These are phyloP conservation scores for Diphyllodes magnificus DNA, from an alignment of 2,113 vertebrate genomes.

Conservation along the genomic window DNA sequence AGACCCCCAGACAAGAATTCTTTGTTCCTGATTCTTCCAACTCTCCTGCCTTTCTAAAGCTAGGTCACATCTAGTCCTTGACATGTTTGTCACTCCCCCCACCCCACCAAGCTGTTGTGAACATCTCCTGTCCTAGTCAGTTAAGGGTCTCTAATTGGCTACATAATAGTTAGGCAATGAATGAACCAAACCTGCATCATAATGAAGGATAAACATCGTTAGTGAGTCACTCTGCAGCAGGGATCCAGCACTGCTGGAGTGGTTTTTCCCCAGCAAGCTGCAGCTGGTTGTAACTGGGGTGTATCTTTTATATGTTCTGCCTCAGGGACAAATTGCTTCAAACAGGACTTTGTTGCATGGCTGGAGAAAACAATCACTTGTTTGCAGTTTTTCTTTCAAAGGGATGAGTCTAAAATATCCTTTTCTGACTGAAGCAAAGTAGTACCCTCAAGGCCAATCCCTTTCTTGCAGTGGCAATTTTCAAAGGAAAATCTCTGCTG, in stretches of 20 bases:
- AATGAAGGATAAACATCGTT: conserved; percentile 16
- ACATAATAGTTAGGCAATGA: conserved; percentile 7
- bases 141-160: conserved; percentile 17
- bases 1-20: background rate
- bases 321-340: background rate
- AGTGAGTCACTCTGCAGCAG: conserved; percentile 38
- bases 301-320: conserved; percentile 24
- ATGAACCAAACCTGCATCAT: background rate
- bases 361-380: conserved; percentile 20
- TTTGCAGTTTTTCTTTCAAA: conserved; percentile 14
- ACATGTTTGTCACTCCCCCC: background rate
- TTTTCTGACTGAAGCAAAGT: background rate
- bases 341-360: background rate
- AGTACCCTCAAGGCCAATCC: background rate
- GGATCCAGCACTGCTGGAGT: background rate
- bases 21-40: background rate
- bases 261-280: conserved; percentile 33
- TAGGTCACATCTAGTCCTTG: background rate
- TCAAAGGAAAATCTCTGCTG: background rate
- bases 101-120: background rate
- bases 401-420: background rate
- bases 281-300: conserved; percentile 24
- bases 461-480: background rate
- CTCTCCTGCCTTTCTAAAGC: background rate
- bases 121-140: background rate